These are phyloP conservation scores for Gymnocheta viridis DNA, from an alignment of 2,888 invertebrate genomes.

Conservation along the genomic window DNA sequence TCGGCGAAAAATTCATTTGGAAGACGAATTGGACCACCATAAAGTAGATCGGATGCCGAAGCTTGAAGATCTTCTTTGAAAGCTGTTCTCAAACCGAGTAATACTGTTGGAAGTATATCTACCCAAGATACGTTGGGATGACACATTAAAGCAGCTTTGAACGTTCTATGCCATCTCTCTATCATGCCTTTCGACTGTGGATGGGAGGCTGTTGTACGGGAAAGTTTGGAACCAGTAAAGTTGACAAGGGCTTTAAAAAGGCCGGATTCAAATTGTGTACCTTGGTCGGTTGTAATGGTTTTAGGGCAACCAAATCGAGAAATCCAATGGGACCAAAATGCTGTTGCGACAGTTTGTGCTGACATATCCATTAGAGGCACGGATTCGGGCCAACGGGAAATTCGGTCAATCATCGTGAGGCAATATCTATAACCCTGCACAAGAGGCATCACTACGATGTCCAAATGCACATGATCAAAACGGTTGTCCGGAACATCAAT, in stretches of 20 bases:
- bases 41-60: conserved; percentile 40
- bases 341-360: not conserved
- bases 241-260: conserved; percentile 39
- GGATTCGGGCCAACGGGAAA: not conserved
- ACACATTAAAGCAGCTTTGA: conserved; percentile 64
- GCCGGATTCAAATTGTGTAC: conserved; percentile 49
- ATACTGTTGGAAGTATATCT: not conserved
- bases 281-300: conserved; percentile 33
- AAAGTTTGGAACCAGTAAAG: conserved; percentile 39
- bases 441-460: conserved; percentile 68
- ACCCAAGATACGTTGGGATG: conserved; percentile 9
- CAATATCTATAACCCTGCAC: not conserved
- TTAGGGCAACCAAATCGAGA: conserved; percentile 6
- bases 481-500: conserved; percentile 43
- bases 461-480: conserved; percentile 80
- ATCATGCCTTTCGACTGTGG: conserved; percentile 58
- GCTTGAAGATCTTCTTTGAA: conserved; percentile 17
- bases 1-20: conserved; percentile 39
- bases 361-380: conserved; percentile 8
- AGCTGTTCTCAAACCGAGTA: conserved; percentile 1
- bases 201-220: conserved; percentile 60
- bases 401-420: conserved; percentile 14
- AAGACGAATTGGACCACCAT: not conserved
- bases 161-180: conserved; percentile 59
- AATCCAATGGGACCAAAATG: conserved; percentile 11